Evolutionary conservation across 2,113 vertebrate genomes (phyloP).

Genomic region (Spea bombifrons): DNA sequence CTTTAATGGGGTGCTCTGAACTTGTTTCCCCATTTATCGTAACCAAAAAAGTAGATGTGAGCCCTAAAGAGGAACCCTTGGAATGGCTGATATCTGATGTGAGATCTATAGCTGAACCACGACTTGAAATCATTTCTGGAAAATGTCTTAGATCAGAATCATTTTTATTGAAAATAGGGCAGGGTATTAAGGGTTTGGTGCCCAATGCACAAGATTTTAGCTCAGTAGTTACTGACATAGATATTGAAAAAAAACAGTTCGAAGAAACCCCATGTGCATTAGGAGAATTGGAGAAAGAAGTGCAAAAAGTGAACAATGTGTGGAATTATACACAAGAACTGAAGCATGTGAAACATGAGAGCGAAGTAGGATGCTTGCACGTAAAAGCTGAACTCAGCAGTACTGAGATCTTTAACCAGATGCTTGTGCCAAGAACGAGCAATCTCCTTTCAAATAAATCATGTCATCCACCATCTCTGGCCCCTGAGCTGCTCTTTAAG

Average conservation of each 20-base stretch:
- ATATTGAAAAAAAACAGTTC: background rate
- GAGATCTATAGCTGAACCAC: background rate
- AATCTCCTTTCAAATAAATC: background rate
- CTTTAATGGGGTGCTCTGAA: background rate
- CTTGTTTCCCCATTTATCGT: background rate
- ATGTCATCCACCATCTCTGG: fast-evolving
- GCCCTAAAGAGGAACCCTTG: background rate
- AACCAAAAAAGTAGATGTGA: background rate
- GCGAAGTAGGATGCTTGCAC: background rate
- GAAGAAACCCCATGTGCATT: background rate
- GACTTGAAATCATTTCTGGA: background rate
- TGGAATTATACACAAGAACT: background rate
- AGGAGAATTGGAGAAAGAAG: background rate
- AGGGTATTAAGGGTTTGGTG: background rate
- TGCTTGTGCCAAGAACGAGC: background rate
- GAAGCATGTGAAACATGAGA: background rate
- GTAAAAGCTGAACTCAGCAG: too few relatives aligned
- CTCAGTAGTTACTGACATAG: background rate
- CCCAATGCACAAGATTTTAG: background rate
- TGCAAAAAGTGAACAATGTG: background rate
- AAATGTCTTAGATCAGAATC: background rate
- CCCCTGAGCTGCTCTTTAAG: background rate
- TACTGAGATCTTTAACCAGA: background rate
- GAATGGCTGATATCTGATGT: constrained; percentile 2
- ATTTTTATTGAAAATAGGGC: background rate